These are phyloP conservation scores for Aspidapion aeneum DNA, from an alignment of 2,888 invertebrate species.

Conservation along the genomic window DNA sequence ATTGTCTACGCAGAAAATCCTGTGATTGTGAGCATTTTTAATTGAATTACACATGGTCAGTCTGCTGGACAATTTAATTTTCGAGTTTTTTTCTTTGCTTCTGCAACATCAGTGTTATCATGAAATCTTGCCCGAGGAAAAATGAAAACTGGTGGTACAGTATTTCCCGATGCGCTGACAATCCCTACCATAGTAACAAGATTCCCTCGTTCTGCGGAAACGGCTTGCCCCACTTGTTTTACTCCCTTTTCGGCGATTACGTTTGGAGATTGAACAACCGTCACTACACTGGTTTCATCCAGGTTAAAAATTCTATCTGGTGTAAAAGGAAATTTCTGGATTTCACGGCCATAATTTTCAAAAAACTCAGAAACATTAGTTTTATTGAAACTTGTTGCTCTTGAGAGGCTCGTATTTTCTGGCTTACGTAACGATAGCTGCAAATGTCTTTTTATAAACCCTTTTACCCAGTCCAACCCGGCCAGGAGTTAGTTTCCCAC, in stretches of 20 bases:
- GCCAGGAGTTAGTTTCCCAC: slow-evolving; percentile 2
- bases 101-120: slow-evolving; percentile 12
- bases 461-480: slow-evolving; percentile 9
- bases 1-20: slow-evolving; percentile 10
- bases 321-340: slow-evolving; percentile 21
- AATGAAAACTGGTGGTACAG: slow-evolving; percentile 13
- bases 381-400: slow-evolving; percentile 6
- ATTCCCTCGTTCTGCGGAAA: slow-evolving; percentile 20
- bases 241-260: slow-evolving; percentile 26
- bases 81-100: slow-evolving; percentile 6
- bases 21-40: slow-evolving; percentile 15
- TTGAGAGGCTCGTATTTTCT: slow-evolving; percentile 6
- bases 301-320: slow-evolving; percentile 28
- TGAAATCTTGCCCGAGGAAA: slow-evolving; percentile 21
- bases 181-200: slow-evolving; percentile 14
- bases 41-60: slow-evolving; percentile 3
- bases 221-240: no score
- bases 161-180: slow-evolving; percentile 9
- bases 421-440: slow-evolving; percentile 4
- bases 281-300: slow-evolving; percentile 34
- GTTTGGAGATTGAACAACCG: slow-evolving; percentile 29
- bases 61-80: slow-evolving; percentile 5
- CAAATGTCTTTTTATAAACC: slow-evolving; percentile 11
- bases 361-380: slow-evolving; percentile 10
- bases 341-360: slow-evolving; percentile 16